These are phyloP conservation scores for Synanthedon vespiformis DNA, from an alignment of 2,888 invertebrate genomes.

Conservation along the genomic window DNA sequence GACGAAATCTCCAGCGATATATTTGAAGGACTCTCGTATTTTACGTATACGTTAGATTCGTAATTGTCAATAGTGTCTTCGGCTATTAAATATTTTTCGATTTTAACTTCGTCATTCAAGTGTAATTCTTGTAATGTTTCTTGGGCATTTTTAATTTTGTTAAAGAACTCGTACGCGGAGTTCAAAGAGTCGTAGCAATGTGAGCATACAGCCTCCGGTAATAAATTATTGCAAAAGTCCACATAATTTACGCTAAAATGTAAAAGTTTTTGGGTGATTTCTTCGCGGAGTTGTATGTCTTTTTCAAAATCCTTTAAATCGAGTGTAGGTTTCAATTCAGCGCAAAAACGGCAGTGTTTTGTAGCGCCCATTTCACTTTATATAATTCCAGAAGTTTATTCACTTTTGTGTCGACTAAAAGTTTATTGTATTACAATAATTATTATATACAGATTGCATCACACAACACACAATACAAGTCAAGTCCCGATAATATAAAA, in stretches of 20 bases:
- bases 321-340: conserved; percentile 26
- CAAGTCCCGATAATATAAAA: too few species aligned
- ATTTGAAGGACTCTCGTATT: conserved; percentile 3
- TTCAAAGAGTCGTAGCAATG: conserved; percentile 44
- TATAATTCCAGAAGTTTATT: neutral
- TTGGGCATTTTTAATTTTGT: conserved; percentile 37
- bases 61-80: conserved; percentile 25
- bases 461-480: too few species aligned
- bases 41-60: conserved; percentile 14
- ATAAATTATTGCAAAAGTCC: conserved; percentile 28
- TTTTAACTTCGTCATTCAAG: conserved; percentile 18
- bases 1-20: too few species aligned
- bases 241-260: conserved; percentile 48
- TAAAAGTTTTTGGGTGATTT: conserved; percentile 33
- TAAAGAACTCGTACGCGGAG: conserved; percentile 44
- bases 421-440: neutral
- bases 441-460: too few species aligned
- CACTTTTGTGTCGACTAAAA: neutral
- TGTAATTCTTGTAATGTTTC: conserved; percentile 29
- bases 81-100: conserved; percentile 34
- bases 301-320: conserved; percentile 34
- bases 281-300: conserved; percentile 29
- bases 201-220: conserved; percentile 51
- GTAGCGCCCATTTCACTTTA: neutral
- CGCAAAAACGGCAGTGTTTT: conserved; percentile 46